phyloP scores from a whole-genome alignment of 2,888 invertebrate species.

The Diploptera punctata region DNA sequence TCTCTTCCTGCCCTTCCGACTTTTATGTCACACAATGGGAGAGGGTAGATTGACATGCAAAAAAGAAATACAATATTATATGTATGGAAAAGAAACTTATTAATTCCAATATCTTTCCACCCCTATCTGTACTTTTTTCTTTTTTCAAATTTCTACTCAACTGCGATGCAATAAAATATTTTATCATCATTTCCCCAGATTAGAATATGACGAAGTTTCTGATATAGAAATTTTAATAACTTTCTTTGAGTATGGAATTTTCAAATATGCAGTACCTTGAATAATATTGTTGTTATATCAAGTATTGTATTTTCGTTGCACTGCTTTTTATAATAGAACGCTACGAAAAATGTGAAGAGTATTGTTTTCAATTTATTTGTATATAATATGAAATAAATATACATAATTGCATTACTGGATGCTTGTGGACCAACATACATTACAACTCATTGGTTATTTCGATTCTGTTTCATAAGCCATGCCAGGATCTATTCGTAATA shows the following conservation, averaged over 20 bases:
- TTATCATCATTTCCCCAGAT: neutral
- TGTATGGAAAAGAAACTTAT: neutral
- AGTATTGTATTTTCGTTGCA: too few relatives aligned
- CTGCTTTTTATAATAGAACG: too few relatives aligned
- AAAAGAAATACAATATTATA: conserved; percentile 2
- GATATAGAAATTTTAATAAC: conserved; percentile 1
- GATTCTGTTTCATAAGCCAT: too few relatives aligned
- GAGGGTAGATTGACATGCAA: neutral
- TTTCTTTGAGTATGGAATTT: neutral
- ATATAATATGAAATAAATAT: too few relatives aligned
- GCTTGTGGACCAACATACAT: too few relatives aligned
- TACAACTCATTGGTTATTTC: too few relatives aligned
- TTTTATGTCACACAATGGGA: conserved; percentile 1
- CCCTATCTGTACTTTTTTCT: neutral
- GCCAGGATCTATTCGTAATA: too few relatives aligned
- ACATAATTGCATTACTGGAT: too few relatives aligned
- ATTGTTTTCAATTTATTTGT: too few relatives aligned
- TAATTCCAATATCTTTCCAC: conserved; percentile 3
- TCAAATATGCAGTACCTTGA: neutral
- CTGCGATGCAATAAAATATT: neutral
- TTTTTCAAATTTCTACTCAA: neutral
- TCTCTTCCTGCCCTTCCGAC: neutral
- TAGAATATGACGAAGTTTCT: neutral
- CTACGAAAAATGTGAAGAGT: too few relatives aligned
- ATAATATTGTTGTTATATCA: neutral